phyloP scores from a whole-genome alignment of 2,113 vertebrate species.

The Megaceryle torquata region DNA sequence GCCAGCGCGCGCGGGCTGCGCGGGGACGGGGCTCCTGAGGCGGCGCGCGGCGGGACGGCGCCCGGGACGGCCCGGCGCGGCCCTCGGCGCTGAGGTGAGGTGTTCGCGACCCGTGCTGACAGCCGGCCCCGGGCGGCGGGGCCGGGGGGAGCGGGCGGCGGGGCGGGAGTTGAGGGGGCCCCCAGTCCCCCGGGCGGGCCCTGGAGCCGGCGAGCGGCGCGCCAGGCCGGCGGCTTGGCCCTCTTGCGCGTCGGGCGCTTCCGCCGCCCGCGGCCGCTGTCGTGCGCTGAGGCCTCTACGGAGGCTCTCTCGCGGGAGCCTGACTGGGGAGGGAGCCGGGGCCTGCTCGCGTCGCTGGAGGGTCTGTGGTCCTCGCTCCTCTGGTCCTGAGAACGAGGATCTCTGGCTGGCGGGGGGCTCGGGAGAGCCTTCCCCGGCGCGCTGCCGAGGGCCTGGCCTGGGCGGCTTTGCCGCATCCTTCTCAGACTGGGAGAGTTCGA shows the following conservation, averaged over 20 bases:
- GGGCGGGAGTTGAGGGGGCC: too few relatives aligned
- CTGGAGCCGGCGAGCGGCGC: background rate
- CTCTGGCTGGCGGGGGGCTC: background rate
- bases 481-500: accelerated
- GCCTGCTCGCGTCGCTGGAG: background rate
- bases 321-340: background rate
- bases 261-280: background rate
- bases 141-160: background rate
- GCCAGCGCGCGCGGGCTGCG: background rate
- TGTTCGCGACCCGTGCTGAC: background rate
- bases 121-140: background rate
- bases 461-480: background rate
- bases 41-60: background rate
- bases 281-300: background rate
- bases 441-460: background rate
- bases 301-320: background rate
- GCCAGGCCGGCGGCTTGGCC: background rate
- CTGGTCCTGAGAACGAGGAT: too few relatives aligned
- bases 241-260: background rate
- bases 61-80: too few relatives aligned
- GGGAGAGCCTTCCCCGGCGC: background rate
- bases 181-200: background rate
- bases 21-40: background rate
- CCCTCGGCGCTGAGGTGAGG: too few relatives aligned
- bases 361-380: background rate